These are phyloP conservation scores for Rotaria socialis DNA, from an alignment of 2,888 invertebrate species.

Conservation along the genomic window DNA sequence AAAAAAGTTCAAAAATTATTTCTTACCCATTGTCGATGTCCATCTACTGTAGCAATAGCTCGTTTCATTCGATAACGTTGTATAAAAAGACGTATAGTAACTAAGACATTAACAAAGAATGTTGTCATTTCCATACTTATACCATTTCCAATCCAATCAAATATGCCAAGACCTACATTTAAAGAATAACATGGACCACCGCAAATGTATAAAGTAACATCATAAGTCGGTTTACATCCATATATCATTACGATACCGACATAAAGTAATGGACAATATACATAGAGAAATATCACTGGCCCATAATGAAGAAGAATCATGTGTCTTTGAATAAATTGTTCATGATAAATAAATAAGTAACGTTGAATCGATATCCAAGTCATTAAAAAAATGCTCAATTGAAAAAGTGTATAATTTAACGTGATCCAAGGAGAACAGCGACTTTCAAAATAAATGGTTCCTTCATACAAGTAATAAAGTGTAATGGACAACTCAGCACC, in stretches of 20 bases:
- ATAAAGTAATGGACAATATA: not conserved
- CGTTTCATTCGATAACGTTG: not conserved
- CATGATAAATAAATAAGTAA: not conserved
- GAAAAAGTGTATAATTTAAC: too few species aligned
- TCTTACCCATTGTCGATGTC: not conserved
- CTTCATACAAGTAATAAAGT: too few species aligned
- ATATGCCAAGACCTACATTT: not conserved
- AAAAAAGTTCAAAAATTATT: not conserved
- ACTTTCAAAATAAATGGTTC: too few species aligned
- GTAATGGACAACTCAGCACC: too few species aligned
- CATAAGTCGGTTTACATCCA: not conserved
- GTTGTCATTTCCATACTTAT: not conserved
- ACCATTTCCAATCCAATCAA: conserved; percentile 7
- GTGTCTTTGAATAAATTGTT: not conserved
- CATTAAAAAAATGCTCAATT: too few species aligned
- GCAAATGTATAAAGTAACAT: not conserved
- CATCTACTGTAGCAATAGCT: not conserved
- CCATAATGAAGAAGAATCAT: conserved; percentile 14
- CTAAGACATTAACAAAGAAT: not conserved
- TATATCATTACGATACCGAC: not conserved
- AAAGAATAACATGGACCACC: conserved; percentile 1
- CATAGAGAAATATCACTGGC: not conserved
- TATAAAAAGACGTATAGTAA: not conserved
- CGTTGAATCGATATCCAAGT: too few species aligned
- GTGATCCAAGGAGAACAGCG: too few species aligned